Percentiles rank a stretch among this genome's conserved stretches.
Conservation (phyloP, 2,888 invertebrate species). For the Sclerodermus sp. region DNA sequence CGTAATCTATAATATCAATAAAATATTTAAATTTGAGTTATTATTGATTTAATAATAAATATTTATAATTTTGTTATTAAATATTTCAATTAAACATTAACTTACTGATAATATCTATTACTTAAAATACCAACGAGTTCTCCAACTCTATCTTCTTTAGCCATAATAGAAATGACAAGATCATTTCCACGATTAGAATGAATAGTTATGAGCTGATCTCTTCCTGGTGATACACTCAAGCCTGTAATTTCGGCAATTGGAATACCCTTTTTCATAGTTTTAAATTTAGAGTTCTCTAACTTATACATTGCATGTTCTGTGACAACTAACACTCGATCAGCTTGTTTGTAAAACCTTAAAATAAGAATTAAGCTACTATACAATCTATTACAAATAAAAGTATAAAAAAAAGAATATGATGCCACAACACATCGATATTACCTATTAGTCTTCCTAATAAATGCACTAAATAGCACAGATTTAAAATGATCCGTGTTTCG, state of each 20-base stretch:
- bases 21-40: conserved; percentile 21
- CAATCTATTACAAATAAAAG: background rate
- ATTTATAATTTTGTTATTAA: conserved; percentile 3
- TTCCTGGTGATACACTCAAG: conserved; percentile 81
- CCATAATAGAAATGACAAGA: conserved; percentile 77
- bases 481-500: conserved; percentile 70
- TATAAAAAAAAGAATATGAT: conserved; percentile 2
- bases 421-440: too few relatives aligned
- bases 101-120: conserved; percentile 76
- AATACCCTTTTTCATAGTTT: conserved; percentile 83
- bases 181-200: conserved; percentile 89
- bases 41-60: conserved; percentile 24
- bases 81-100: conserved; percentile 29
- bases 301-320: conserved; percentile 87
- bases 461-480: conserved; percentile 56
- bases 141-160: conserved; percentile 76
- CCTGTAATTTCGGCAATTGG: conserved; percentile 81
- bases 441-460: conserved; percentile 52
- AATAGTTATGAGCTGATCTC: conserved; percentile 84
- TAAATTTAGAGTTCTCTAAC: conserved; percentile 83
- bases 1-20: conserved; percentile 63
- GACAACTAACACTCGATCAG: conserved; percentile 85
- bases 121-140: conserved; percentile 83
- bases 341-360: conserved; percentile 70
- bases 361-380: conserved; percentile 2